Conservation (phyloP, 1,140 invertebrate species). For the Asobara japonica region DNA sequence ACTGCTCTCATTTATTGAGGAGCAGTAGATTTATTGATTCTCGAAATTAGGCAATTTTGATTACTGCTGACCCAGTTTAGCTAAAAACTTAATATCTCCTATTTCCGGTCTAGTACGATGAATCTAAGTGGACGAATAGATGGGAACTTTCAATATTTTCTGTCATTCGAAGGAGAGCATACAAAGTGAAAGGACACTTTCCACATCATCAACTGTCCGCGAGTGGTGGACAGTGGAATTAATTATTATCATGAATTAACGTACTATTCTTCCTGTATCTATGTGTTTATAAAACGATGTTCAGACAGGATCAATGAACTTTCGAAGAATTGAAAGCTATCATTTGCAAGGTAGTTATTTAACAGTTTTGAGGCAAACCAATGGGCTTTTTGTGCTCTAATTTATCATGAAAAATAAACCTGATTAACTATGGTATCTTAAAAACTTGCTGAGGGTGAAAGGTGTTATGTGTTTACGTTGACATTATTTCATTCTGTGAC, state of each 20-base stretch:
- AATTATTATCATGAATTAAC: conserved; percentile 5
- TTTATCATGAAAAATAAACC: too few relatives aligned
- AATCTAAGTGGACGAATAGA: not conserved
- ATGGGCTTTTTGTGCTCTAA: too few relatives aligned
- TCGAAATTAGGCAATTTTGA: not conserved
- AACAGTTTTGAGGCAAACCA: too few relatives aligned
- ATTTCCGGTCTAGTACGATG: not conserved
- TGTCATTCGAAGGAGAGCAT: not conserved
- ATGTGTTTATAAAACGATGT: not conserved
- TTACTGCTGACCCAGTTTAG: not conserved
- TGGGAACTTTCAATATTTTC: not conserved
- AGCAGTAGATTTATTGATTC: not conserved
- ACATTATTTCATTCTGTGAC: not conserved
- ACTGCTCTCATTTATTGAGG: too few relatives aligned
- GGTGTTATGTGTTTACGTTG: not conserved
- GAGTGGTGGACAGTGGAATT: not conserved
- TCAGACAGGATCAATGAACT: not conserved
- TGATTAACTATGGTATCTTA: too few relatives aligned
- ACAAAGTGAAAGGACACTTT: conserved; percentile 11
- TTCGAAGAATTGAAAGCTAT: not conserved
- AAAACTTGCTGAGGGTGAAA: not conserved
- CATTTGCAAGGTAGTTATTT: too few relatives aligned
- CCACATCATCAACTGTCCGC: not conserved
- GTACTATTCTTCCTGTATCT: not conserved
- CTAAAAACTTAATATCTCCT: not conserved